Percentiles rank a stretch among this genome's conserved stretches.
These are phyloP conservation scores for Drosophila kurseongensis DNA, from an alignment of 1,140 invertebrate species.

Conservation along the genomic window DNA sequence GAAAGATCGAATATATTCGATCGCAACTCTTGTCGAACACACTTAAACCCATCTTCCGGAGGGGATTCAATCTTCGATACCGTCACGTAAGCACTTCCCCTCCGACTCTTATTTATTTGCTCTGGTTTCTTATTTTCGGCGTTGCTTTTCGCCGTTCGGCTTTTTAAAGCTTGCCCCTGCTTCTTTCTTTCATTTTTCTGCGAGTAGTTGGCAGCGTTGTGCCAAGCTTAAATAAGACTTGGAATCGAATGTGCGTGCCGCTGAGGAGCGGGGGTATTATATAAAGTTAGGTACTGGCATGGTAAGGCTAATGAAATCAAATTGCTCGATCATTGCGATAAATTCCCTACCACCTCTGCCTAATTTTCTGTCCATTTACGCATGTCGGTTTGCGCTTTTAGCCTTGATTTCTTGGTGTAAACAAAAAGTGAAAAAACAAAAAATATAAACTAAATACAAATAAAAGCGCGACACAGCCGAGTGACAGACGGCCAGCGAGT, in stretches of 20 bases:
- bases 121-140: constrained; percentile 36
- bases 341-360: constrained; percentile 73
- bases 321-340: constrained; percentile 77
- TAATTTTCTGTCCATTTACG: constrained; percentile 60
- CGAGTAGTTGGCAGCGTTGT: constrained; percentile 13
- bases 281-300: constrained; percentile 3
- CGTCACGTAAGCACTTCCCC: constrained; percentile 3
- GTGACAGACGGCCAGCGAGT: constrained; percentile 25
- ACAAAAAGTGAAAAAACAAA: constrained; percentile 54
- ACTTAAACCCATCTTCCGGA: constrained; percentile 1
- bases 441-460: constrained; percentile 30
- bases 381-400: constrained; percentile 73
- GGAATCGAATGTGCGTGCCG: constrained; percentile 39
- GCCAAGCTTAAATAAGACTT: constrained; percentile 44
- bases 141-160: constrained; percentile 26
- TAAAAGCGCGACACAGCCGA: constrained; percentile 10
- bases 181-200: background rate
- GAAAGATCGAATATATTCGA: background rate
- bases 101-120: constrained; percentile 34
- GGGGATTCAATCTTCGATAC: constrained; percentile 29
- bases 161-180: constrained; percentile 34
- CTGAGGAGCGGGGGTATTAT: constrained; percentile 5
- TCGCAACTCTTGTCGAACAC: constrained; percentile 3
- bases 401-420: constrained; percentile 80
- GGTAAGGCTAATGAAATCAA: constrained; percentile 49